Conservation (phyloP, 2,888 invertebrate species). For the Sussaba pulchella region DNA sequence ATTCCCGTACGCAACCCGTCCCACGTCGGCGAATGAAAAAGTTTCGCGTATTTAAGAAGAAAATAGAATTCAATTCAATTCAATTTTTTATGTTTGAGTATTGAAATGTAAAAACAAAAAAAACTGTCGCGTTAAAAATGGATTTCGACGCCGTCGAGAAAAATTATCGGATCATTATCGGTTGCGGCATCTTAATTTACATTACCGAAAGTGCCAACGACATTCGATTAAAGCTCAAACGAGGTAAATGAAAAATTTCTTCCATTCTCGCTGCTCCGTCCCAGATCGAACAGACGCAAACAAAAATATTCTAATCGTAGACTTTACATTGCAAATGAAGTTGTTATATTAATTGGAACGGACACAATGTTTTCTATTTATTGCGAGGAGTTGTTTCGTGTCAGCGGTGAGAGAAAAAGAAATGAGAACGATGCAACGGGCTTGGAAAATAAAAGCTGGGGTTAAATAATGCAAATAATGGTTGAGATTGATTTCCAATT, state of each 20-base stretch:
- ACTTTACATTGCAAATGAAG: slow-evolving; percentile 3
- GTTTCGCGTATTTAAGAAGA: slow-evolving; percentile 19
- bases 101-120: background rate
- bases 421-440: slow-evolving; percentile 56
- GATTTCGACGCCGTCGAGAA: too few relatives aligned
- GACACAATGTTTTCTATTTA: background rate
- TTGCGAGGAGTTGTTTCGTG: background rate
- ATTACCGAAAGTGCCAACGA: too few relatives aligned
- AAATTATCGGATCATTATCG: too few relatives aligned
- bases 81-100: slow-evolving; percentile 5
- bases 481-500: slow-evolving; percentile 66
- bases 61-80: slow-evolving; percentile 31
- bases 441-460: slow-evolving; percentile 54
- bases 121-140: background rate
- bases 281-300: background rate
- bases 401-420: slow-evolving; percentile 3
- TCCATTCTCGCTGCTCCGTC: too few relatives aligned
- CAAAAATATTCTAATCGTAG: too few relatives aligned
- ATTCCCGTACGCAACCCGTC: slow-evolving; percentile 5
- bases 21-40: slow-evolving; percentile 20
- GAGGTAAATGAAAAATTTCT: too few relatives aligned
- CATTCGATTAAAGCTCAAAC: too few relatives aligned
- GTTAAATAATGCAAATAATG: slow-evolving; percentile 64
- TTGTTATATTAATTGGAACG: slow-evolving; percentile 5
- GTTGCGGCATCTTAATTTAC: too few relatives aligned